A percentile compares a stretch with the other conserved stretches of the same genome.
phyloP scores from a whole-genome alignment of 1,140 invertebrate species.

The Leptonema lineaticorne region DNA sequence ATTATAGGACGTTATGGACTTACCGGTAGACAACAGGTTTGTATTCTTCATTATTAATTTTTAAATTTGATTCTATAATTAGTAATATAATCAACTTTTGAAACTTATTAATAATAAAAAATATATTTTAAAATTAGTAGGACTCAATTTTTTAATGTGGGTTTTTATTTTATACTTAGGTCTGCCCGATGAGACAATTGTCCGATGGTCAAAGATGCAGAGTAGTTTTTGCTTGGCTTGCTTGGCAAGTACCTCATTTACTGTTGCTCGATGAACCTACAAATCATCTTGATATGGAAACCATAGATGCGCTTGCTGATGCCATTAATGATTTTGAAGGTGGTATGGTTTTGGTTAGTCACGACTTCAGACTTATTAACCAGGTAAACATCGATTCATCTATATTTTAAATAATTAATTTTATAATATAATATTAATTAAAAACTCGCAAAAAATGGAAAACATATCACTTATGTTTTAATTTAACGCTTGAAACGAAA shows the following conservation, averaged over 20 bases:
- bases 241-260: constrained; percentile 93
- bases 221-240: constrained; percentile 97
- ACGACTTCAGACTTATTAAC: constrained; percentile 97
- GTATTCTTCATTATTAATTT: background rate
- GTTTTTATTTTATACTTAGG: constrained; percentile 54
- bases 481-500: too few relatives aligned
- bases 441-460: background rate
- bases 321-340: constrained; percentile 98
- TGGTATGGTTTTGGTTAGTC: constrained; percentile 95
- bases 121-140: too few relatives aligned
- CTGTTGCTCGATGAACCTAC: constrained; percentile 96
- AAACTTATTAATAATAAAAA: too few relatives aligned
- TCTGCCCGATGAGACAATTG: constrained; percentile 95
- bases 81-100: too few relatives aligned
- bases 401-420: constrained; percentile 19
- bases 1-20: constrained; percentile 98
- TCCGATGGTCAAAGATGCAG: constrained; percentile 98
- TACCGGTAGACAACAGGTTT: constrained; percentile 92
- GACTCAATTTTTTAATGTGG: too few relatives aligned
- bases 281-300: constrained; percentile 99
- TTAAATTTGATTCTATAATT: background rate
- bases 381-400: constrained; percentile 69
- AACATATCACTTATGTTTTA: background rate
- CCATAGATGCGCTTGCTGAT: constrained; percentile 96
- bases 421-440: too few relatives aligned